Conservation (phyloP, 2,113 vertebrate species). For the Ia io region DNA sequence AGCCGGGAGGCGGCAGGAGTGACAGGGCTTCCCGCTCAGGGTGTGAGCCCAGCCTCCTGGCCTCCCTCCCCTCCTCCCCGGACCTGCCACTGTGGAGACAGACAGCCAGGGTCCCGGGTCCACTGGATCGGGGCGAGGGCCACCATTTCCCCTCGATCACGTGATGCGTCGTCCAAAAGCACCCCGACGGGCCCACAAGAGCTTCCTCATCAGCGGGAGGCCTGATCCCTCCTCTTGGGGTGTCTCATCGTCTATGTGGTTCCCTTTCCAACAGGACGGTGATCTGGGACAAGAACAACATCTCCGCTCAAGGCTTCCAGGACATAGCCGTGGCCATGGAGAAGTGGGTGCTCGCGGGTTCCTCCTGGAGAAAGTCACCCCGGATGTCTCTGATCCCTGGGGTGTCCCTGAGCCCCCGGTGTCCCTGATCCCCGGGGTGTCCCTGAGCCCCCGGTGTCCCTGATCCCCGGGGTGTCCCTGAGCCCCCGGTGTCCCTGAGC, state of each 20-base stretch:
- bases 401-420: too few relatives aligned
- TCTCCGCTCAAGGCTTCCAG: slow-evolving; percentile 96
- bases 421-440: too few relatives aligned
- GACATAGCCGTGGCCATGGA: slow-evolving; percentile 96
- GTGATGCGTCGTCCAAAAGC: neutral
- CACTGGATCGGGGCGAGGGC: neutral
- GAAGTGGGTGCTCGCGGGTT: slow-evolving; percentile 87
- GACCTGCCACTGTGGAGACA: neutral
- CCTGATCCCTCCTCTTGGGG: neutral
- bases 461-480: too few relatives aligned
- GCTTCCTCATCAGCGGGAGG: too few relatives aligned
- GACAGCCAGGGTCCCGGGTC: neutral
- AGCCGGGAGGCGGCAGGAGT: neutral
- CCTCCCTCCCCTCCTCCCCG: neutral
- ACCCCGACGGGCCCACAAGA: too few relatives aligned
- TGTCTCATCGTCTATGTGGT: neutral
- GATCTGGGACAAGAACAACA: slow-evolving; percentile 98
- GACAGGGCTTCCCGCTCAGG: neutral
- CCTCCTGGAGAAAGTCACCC: neutral
- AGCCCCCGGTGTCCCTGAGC: too few relatives aligned
- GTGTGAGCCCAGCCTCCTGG: neutral
- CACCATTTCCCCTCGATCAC: neutral
- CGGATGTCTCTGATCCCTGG: neutral
- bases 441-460: too few relatives aligned
- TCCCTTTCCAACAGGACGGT: slow-evolving; percentile 88